Base-by-base conservation (phyloP, 1,140 invertebrate species). In the Euwallacea similis region DNA sequence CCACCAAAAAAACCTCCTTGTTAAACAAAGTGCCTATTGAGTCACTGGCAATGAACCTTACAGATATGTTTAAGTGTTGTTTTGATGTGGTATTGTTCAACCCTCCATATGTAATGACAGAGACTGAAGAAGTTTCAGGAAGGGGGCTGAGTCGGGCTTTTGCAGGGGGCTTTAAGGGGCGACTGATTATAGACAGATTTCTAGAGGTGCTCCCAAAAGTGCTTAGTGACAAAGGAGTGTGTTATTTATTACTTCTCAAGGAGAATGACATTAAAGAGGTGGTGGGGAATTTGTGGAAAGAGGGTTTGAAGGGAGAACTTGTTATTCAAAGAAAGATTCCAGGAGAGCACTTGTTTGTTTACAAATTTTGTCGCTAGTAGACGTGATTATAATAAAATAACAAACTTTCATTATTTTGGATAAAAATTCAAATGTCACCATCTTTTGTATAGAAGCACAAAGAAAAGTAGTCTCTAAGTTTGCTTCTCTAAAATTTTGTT, bases 91-190 rank as follows among this genome's bases (percentile, higher is more conserved):
- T 99, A 61, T 76, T 99, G 60, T 99, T 98, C 77, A 99, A 99
- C 88, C 97, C 98, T 2, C 98, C 98, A 0, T 99, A 99, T 85
- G 97, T 99, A 54, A 91, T 94, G 0, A 98, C 97, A 8, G 87
- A 89, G 11, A 82, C 87, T 54, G 79, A 86, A 43, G 93, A 96
- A 84, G 87, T 93, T 74, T 73, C 74, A n/a, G 79, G 79, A 1
- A 76, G 69, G 44, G 84, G 86, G 58, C 85, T 93, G 44, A 85
- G 84, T 44, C 87, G 86, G 73, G 86, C 93, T 44, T 97, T 94
- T 94, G 95, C 94, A 42, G 95, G 96, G 46, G 94, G 95, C 0
- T 59, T 79, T 7, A 85, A 89, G 76, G 96, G 95, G 2, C 84
- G 94, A 70, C 82, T 89, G 82, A 88, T 97, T 4, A 95, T 92